phyloP scores from a whole-genome alignment of 2,797 vertebrate species.

The Bovichtus variegatus region DNA sequence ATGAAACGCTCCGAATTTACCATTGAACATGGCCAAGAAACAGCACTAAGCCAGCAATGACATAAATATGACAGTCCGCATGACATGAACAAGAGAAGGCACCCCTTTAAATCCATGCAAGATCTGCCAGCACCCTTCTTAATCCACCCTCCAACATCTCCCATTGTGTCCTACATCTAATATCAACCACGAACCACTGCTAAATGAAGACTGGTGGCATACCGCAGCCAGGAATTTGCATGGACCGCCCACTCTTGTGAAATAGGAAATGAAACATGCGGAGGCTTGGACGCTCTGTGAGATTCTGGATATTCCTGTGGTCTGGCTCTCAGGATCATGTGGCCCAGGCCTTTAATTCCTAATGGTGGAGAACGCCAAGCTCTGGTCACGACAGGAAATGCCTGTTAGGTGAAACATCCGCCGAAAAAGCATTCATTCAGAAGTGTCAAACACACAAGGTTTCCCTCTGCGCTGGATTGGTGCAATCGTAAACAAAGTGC shows the following conservation, averaged over 20 bases:
- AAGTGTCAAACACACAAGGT: slow-evolving; percentile 54
- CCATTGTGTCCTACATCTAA: slow-evolving; percentile 71
- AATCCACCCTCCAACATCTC: slow-evolving; percentile 61
- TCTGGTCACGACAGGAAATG: slow-evolving; percentile 82
- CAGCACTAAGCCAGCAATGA: slow-evolving; percentile 47
- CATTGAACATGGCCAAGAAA: slow-evolving; percentile 44
- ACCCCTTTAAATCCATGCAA: slow-evolving; percentile 62
- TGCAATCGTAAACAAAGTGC: slow-evolving; percentile 31
- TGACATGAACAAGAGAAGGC: slow-evolving; percentile 65
- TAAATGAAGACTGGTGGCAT: slow-evolving; percentile 68
- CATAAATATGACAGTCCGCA: slow-evolving; percentile 65
- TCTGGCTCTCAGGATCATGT: slow-evolving; percentile 68
- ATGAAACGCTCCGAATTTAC: slow-evolving; percentile 58
- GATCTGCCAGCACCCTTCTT: slow-evolving; percentile 61
- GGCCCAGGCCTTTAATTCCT: slow-evolving; percentile 70
- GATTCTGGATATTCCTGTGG: slow-evolving; percentile 81
- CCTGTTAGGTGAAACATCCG: slow-evolving; percentile 77
- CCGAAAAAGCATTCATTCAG: slow-evolving; percentile 55
- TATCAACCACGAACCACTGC: slow-evolving; percentile 65
- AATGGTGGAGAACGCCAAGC: slow-evolving; percentile 70
- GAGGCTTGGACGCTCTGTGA: slow-evolving; percentile 58
- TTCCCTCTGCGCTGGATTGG: slow-evolving; percentile 26
- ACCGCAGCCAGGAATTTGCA: slow-evolving; percentile 72
- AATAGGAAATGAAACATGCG: slow-evolving; percentile 81
- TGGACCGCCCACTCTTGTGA: slow-evolving; percentile 69